Base-by-base conservation (phyloP, 2,888 invertebrate species). In the Oscheius sp. region DNA sequence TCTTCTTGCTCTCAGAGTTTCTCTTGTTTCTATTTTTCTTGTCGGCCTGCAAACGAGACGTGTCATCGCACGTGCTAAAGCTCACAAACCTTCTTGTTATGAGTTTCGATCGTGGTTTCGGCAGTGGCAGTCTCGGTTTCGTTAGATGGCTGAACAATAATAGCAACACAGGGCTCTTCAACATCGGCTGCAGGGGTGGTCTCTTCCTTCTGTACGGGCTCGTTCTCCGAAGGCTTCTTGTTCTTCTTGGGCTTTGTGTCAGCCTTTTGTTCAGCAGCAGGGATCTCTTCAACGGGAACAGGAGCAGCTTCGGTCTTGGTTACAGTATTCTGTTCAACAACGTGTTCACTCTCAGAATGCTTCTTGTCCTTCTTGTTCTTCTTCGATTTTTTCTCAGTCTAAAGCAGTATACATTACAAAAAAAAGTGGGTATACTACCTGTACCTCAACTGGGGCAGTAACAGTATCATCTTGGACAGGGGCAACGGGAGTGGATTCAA, bases 21-120 rank as follows among this genome's bases (percentile, higher is more conserved):
- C 79, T 79, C 76, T 83, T 84, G 60, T 81, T 79, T 72, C 81
- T 82, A 29, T 76, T 83, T 32, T 75, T 68, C 68, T 68, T 68
- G 37, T n/a, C 55, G 42, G 35, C 53, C 68, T 68, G 68, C 53
- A 68, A 68, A 53, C 47, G 33, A 29, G 58, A 58, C 32, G 33
- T 3, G 32, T 32, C 32, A 58, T 58, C 10, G 33, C 58, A 33
- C 58, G 58, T 58, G 29, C 42, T 42, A 5, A 58, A 33, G 11
- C 11, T 33, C 11, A 60, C 37, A 35, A 60, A 35, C 35, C n/a
- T n/a, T 60, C 60, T 29, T 60, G 60, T 7, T 42, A 11, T 33
- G 37, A 33, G 29, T n/a, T 48, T 48, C 63, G 63, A 47, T 42
- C 63, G 47, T 21, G 5, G 47, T 42, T 47, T n/a, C 47, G 29